Percentiles rank a stretch among this genome's conserved stretches.
These are phyloP conservation scores for Xerus inauris DNA, from an alignment of 2,113 vertebrate genomes.

Conservation along the genomic window DNA sequence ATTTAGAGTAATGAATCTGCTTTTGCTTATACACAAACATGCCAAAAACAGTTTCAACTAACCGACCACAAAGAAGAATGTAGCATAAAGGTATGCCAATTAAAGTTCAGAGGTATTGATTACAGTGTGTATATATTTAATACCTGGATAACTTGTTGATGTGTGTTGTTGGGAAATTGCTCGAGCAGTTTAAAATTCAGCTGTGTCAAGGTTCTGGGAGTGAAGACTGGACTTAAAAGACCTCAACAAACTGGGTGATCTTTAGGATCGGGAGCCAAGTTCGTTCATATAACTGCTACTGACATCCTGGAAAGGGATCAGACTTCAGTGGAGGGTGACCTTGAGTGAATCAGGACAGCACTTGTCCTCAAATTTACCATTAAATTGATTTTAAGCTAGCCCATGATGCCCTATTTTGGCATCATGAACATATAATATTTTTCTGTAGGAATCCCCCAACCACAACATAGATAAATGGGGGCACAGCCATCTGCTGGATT, in stretches of 20 bases:
- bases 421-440: background rate
- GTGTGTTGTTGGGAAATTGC: slow-evolving; percentile 16
- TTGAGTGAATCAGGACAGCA: background rate
- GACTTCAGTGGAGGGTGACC: slow-evolving; percentile 11
- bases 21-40: slow-evolving; percentile 44
- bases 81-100: slow-evolving; percentile 54
- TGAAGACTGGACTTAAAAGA: slow-evolving; percentile 13
- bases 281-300: slow-evolving; percentile 17
- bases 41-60: slow-evolving; percentile 31
- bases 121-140: background rate
- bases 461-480: background rate
- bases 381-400: background rate
- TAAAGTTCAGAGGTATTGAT: background rate
- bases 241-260: background rate
- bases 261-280: slow-evolving; percentile 35
- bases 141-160: slow-evolving; percentile 38
- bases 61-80: slow-evolving; percentile 43
- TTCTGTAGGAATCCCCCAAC: background rate
- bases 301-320: background rate
- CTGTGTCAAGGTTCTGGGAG: background rate
- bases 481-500: background rate
- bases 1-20: slow-evolving; percentile 24
- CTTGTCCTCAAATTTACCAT: background rate
- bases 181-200: slow-evolving; percentile 16
- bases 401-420: background rate